phyloP scores from a whole-genome alignment of 2,888 invertebrate genomes.

The Chymomyza fuscimana region DNA sequence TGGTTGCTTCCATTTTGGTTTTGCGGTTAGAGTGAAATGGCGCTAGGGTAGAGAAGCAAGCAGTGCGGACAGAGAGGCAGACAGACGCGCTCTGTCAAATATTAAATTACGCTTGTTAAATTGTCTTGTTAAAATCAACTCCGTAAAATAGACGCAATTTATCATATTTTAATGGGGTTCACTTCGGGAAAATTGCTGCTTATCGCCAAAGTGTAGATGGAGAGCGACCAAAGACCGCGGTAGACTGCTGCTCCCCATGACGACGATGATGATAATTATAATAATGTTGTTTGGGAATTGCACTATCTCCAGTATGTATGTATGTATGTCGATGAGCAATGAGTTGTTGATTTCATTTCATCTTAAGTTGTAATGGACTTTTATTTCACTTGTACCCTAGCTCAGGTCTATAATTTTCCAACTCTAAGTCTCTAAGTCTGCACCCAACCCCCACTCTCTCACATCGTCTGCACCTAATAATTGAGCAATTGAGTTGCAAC shows the following conservation, averaged over 20 bases:
- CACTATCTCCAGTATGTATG: slow-evolving; percentile 7
- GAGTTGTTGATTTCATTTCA: slow-evolving; percentile 73
- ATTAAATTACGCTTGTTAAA: slow-evolving; percentile 79
- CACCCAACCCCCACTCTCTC: slow-evolving; percentile 11
- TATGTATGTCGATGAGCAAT: slow-evolving; percentile 68
- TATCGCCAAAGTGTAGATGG: slow-evolving; percentile 44
- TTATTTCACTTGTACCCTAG: slow-evolving; percentile 68
- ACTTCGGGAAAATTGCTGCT: slow-evolving; percentile 65
- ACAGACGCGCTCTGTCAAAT: slow-evolving; percentile 65
- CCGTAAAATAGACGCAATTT: slow-evolving; percentile 74
- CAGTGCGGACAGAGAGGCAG: slow-evolving; percentile 16
- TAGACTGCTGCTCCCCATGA: slow-evolving; percentile 29
- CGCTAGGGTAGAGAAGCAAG: neutral
- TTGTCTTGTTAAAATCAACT: slow-evolving; percentile 78
- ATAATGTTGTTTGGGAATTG: slow-evolving; percentile 26
- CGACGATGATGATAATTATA: slow-evolving; percentile 40
- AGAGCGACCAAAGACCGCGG: slow-evolving; percentile 19
- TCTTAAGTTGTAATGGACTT: slow-evolving; percentile 63
- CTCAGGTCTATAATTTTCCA: slow-evolving; percentile 64
- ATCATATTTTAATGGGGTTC: slow-evolving; percentile 76
- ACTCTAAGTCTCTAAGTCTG: slow-evolving; percentile 8
- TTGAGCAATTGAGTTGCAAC: slow-evolving; percentile 73
- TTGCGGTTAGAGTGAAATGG: slow-evolving; percentile 57
- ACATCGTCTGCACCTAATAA: slow-evolving; percentile 54
- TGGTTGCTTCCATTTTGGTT: slow-evolving; percentile 69